phyloP scores from a whole-genome alignment of 64 coral and sea anemone genomes.

The Porites australiensis region DNA sequence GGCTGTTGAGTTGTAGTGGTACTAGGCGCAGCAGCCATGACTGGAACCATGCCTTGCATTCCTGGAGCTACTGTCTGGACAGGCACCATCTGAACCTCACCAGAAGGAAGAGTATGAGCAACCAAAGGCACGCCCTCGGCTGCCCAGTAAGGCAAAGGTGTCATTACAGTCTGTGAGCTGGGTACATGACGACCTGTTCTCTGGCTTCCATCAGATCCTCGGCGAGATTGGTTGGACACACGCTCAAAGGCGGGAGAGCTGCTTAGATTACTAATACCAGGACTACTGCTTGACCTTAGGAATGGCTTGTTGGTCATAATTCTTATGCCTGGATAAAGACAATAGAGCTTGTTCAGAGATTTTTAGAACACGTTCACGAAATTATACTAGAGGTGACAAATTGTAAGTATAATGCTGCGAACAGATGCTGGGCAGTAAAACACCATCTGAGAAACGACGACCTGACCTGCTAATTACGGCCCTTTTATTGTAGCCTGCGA shows the following conservation, averaged over 20 bases:
- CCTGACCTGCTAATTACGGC: too few relatives aligned
- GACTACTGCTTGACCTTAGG: constrained; percentile 50
- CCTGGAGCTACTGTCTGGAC: constrained; percentile 32
- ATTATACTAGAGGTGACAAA: too few relatives aligned
- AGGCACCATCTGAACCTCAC: constrained; percentile 42
- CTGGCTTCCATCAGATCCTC: constrained; percentile 29
- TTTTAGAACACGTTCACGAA: too few relatives aligned
- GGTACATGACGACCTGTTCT: not conserved
- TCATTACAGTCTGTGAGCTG: constrained; percentile 30
- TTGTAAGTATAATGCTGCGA: too few relatives aligned
- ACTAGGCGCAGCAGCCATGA: constrained; percentile 16
- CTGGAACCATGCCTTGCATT: constrained; percentile 63
- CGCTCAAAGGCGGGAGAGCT: constrained; percentile 31
- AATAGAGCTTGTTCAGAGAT: not conserved
- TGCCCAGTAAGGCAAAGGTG: constrained; percentile 59
- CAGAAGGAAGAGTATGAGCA: constrained; percentile 17
- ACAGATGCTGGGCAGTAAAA: too few relatives aligned
- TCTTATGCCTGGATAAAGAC: constrained; percentile 38
- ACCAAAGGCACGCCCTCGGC: constrained; percentile 65
- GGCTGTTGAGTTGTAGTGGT: not conserved
- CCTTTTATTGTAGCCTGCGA: too few relatives aligned
- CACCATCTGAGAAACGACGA: too few relatives aligned
- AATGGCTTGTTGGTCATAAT: constrained; percentile 70
- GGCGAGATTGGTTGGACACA: not conserved
- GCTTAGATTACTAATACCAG: constrained; percentile 22